Evolutionary conservation across 2,797 vertebrate genomes (phyloP), one percentile per base, ranked within the genome.

Genomic region (Phrynocephalus guinanensis): DNA sequence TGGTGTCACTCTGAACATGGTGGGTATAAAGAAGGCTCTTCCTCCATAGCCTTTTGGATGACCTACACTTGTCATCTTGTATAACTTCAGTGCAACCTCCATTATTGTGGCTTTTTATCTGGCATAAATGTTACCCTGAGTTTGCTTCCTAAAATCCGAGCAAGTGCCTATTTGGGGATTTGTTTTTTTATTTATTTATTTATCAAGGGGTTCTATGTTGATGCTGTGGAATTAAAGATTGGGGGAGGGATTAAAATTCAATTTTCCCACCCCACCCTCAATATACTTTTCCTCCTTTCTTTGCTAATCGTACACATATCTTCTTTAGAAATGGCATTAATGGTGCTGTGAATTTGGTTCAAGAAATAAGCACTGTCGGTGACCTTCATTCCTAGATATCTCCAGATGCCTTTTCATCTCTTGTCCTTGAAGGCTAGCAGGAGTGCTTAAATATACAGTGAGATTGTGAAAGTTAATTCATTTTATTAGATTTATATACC

Each of bases 51-150:
- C 28, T 48, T 18, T 71, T 60, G 3, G 52, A 52, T 73, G 20
- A 83, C 6, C 67, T 30, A 24, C 24, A 30, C 9, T 30, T 76
- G 75, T 67, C 73, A 16, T 79, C 24, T 13, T 44, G 67, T 38
- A 16, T 8, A 86, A 67, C 73, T 22, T 9, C 33, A 2, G 72
- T 84, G 7, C 24, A 83, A 24, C 79, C 82, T 8, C n/a, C 38
- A 13, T 16, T 30, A 10, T 6, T 0, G 28, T 3, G 1, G 5
- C 28, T 18, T 1, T 1, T 24, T 38, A 0, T 1, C 50, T 72
- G 50, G 26, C 24, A 50, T 26, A 76, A 7, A 5, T 68, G 48
- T 84, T 60, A 4, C 78, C 56, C 18, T 33, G n/a, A 11, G 0
- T 20, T 87, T 77, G 3, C 9, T 18, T 30, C 50, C 72, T 56